Conservation (phyloP, 2,797 vertebrate species). For the Botia almorhae region DNA sequence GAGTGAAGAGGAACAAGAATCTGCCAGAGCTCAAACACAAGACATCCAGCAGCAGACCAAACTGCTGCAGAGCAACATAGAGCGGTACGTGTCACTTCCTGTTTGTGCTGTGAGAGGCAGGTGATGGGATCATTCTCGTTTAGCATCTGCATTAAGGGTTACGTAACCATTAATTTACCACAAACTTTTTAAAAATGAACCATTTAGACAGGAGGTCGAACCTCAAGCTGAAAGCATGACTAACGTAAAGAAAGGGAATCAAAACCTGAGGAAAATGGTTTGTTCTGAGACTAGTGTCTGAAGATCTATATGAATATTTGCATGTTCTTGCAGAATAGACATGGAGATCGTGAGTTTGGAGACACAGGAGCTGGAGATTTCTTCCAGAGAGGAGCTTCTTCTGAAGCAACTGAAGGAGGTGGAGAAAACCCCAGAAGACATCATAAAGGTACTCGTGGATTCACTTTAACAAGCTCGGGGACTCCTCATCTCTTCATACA, state of each 20-base stretch:
- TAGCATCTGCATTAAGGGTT: conserved; percentile 41
- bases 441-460: conserved; percentile 85
- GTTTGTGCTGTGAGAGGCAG: conserved; percentile 30
- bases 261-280: background rate
- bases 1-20: conserved; percentile 87
- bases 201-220: conserved; percentile 23
- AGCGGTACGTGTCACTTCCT: conserved; percentile 78
- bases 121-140: conserved; percentile 43
- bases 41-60: conserved; percentile 83
- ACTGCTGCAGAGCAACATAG: conserved; percentile 84
- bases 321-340: conserved; percentile 80
- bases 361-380: conserved; percentile 86
- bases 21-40: conserved; percentile 84
- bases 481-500: conserved; percentile 21
- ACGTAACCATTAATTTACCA: conserved; percentile 41
- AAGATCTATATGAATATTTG: background rate
- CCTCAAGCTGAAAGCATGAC: background rate
- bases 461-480: conserved; percentile 43
- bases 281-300: background rate
- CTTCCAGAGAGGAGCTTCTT: conserved; percentile 85
- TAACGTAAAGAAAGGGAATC: conserved; percentile 16
- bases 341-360: conserved; percentile 88
- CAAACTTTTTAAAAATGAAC: conserved; percentile 36
- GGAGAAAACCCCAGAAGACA: conserved; percentile 91
- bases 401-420: conserved; percentile 89